Evolutionary conservation across 2,888 invertebrate species (phyloP).

Genomic region (Agrochola litura): DNA sequence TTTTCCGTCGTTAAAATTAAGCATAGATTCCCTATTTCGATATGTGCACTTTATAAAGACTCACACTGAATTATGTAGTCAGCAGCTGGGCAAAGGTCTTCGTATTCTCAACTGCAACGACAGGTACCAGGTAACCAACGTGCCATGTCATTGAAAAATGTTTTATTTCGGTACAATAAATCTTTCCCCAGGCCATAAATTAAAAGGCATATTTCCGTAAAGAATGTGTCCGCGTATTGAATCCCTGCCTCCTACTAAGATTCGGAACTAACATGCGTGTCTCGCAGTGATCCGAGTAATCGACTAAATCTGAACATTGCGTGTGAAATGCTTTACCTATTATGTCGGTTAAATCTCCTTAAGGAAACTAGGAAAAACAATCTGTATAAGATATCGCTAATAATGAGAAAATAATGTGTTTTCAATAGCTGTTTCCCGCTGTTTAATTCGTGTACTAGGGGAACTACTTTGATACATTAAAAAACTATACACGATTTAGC

Average conservation of each 20-base stretch:
- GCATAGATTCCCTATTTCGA: no score
- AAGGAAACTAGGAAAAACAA: no score
- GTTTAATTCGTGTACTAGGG: neutral
- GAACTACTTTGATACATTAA: neutral
- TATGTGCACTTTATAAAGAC: no score
- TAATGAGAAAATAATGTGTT: conserved; percentile 5
- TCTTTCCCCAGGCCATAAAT: neutral
- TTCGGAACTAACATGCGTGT: neutral
- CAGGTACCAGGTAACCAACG: neutral
- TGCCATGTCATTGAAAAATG: neutral
- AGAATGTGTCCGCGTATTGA: neutral
- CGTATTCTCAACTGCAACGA: neutral
- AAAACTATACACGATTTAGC: neutral
- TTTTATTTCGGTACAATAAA: conserved; percentile 7
- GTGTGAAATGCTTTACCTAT: neutral
- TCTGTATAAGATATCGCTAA: neutral
- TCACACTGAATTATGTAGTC: neutral
- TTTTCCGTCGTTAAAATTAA: no score
- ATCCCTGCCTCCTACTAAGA: neutral
- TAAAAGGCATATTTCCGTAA: neutral
- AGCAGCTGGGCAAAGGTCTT: neutral
- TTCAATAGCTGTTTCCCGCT: neutral
- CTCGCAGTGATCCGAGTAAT: conserved; percentile 11
- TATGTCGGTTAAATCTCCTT: neutral
- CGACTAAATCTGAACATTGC: neutral